Percentiles rank a stretch among this genome's conserved stretches.
These are phyloP conservation scores for Microplitis demolitor DNA, from an alignment of 1,140 invertebrate genomes.

Conservation along the genomic window DNA sequence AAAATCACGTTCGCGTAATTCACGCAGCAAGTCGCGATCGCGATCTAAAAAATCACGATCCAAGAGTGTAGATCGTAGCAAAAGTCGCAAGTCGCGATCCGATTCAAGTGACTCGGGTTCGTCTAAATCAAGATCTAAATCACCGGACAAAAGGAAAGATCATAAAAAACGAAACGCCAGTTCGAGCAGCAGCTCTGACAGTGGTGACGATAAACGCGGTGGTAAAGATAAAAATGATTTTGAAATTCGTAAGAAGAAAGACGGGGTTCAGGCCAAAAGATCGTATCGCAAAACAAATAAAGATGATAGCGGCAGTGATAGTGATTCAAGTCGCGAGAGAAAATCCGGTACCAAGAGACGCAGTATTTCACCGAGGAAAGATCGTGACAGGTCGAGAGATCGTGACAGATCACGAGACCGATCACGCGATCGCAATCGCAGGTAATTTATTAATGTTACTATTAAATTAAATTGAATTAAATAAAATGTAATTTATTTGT, in stretches of 20 bases:
- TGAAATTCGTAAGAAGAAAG: constrained; percentile 76
- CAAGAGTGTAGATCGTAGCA: constrained; percentile 53
- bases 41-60: constrained; percentile 53
- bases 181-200: constrained; percentile 54
- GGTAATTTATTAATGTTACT: constrained; percentile 25
- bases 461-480: not conserved
- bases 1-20: constrained; percentile 50
- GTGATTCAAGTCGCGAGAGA: constrained; percentile 59
- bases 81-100: constrained; percentile 53
- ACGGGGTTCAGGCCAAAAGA: constrained; percentile 79
- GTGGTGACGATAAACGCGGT: constrained; percentile 52
- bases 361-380: constrained; percentile 51
- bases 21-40: constrained; percentile 46
- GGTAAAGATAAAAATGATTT: constrained; percentile 70
- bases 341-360: constrained; percentile 52
- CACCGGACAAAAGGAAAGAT: constrained; percentile 57
- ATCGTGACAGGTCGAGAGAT: constrained; percentile 49
- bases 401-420: constrained; percentile 52
- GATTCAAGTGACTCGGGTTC: constrained; percentile 52
- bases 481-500: not conserved
- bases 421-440: constrained; percentile 45
- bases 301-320: constrained; percentile 69
- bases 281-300: constrained; percentile 86
- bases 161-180: constrained; percentile 48
- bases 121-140: constrained; percentile 54